phyloP scores from a whole-genome alignment of 2,888 invertebrate genomes.

The Leptura quadrifasciata region DNA sequence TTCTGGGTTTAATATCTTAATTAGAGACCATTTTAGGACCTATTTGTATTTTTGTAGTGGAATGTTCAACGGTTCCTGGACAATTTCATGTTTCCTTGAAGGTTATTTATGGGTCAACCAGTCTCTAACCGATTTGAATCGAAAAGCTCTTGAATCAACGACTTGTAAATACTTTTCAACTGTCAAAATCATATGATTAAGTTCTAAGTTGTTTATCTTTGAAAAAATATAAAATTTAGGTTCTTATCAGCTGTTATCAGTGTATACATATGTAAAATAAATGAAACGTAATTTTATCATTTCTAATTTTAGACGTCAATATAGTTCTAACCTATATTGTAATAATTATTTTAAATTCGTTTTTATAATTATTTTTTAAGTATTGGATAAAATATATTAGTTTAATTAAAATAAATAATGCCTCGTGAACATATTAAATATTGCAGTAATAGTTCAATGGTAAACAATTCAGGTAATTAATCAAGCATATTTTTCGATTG shows the following conservation, averaged over 20 bases:
- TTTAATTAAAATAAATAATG: constrained; percentile 15
- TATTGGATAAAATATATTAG: background rate
- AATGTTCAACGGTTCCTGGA: no score
- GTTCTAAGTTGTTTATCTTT: background rate
- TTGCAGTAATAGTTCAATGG: constrained; percentile 24
- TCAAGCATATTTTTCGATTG: background rate
- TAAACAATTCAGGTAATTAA: constrained; percentile 37
- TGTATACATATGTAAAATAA: background rate
- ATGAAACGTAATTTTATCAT: background rate
- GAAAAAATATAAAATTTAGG: background rate
- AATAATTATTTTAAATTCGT: background rate
- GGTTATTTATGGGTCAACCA: no score
- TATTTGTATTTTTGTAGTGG: no score
- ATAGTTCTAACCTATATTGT: background rate
- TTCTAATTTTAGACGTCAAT: background rate
- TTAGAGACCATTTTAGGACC: no score
- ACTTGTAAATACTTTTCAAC: no score
- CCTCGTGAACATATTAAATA: constrained; percentile 34
- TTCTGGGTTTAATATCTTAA: no score
- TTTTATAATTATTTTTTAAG: background rate
- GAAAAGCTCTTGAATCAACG: no score
- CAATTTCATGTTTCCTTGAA: no score
- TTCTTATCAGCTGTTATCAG: background rate
- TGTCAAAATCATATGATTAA: no score
- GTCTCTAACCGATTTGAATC: no score